Evolutionary conservation across 2,797 vertebrate genomes (phyloP), one percentile per base, ranked within the genome.

Genomic region (Pangasius larnaudii): DNA sequence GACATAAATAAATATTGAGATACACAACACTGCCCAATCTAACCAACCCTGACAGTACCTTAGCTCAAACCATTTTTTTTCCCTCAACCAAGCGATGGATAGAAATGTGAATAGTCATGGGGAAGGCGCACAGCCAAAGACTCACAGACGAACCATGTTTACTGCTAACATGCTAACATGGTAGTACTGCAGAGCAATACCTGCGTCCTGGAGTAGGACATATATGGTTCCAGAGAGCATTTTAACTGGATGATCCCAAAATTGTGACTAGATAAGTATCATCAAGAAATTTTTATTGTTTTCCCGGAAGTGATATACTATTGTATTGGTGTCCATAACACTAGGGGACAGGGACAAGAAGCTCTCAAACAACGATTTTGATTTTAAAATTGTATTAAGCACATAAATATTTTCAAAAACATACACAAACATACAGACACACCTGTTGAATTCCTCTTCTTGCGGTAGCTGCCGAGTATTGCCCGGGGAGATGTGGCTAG

Each of bases 371-470:
- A 49, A n/a, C 42, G 2, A n/a, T 78, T 78, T 19, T 30, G 46
- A 77, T 30, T 8, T 24, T 46, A 74, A 11, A 46, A 4, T n/a
- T 51, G 13, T n/a, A n/a, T 24, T 46, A 71, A 78, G 16, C 46
- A 33, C 75, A 51, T 18, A 78, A 53, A 78, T 33, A 14, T 81
- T 16, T n/a, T 16, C 0, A 56, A 19, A 85, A 14, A 80, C 49
- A 19, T n/a, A 56, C 27, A 87, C 42, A 67, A 24, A 88, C 63
- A 67, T 63, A 63, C 33, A 33, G 36, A 69, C 94, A 93, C 91
- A 98, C 97, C 97, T 0, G 97, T 98, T 84, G 98, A 99, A 92
- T 98, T 99, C 92, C 97, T 96, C 93, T 97, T 98, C 93, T 96
- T 97, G 91, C 98, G 97, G 92, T 99, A 99, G 92, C 97, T 98